phyloP scores from a whole-genome alignment of 2,113 vertebrate species.

The Hemiprocne comata region DNA sequence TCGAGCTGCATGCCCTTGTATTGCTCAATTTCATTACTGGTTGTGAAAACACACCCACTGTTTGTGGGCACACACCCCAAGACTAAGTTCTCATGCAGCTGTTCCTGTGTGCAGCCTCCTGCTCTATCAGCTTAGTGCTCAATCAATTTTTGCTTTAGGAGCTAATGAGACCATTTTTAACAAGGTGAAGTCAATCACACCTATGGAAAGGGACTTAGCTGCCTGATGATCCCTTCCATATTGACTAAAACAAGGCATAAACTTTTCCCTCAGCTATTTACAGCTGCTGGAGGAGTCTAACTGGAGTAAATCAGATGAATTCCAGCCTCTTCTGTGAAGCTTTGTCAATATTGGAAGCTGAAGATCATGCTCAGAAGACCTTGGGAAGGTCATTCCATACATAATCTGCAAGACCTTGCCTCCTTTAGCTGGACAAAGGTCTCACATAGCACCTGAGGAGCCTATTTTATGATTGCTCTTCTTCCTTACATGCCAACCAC shows the following conservation, averaged over 20 bases:
- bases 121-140: neutral
- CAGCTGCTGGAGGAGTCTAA: neutral
- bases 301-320: neutral
- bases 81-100: rapidly evolving
- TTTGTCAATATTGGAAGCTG: neutral
- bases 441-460: neutral
- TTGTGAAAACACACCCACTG: rapidly evolving
- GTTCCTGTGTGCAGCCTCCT: neutral
- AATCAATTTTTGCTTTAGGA: neutral
- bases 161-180: neutral
- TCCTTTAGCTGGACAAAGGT: neutral
- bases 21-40: neutral
- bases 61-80: neutral
- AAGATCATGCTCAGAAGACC: neutral
- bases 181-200: neutral
- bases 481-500: neutral
- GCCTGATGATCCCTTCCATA: neutral
- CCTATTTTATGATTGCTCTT: neutral
- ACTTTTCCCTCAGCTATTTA: neutral
- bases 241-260: neutral
- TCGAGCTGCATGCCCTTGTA: rapidly evolving
- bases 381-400: neutral
- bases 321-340: neutral
- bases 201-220: neutral
- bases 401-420: neutral